Evolutionary conservation across 2,797 vertebrate genomes (phyloP).

Genomic region (Darevskia mixta): DNA sequence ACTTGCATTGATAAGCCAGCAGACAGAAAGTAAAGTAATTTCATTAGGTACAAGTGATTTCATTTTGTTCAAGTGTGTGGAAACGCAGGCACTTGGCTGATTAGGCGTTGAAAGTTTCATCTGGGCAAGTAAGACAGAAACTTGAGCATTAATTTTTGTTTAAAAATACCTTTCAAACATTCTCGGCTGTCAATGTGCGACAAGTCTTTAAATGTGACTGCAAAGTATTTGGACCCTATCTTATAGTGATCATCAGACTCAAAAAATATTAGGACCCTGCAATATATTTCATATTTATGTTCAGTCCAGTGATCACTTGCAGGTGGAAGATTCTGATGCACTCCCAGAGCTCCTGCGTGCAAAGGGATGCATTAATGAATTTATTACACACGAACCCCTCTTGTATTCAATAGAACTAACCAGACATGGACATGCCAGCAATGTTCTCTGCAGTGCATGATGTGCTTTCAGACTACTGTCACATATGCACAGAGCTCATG

Average conservation of each 20-base stretch:
- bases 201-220: not conserved
- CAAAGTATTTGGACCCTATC: not conserved
- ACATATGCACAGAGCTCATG: not conserved
- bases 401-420: not conserved
- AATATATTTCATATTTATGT: not conserved
- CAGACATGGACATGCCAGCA: not conserved
- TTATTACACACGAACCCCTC: not conserved
- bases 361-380: not conserved
- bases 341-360: not conserved
- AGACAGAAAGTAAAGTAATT: constrained; percentile 10
- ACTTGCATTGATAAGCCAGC: constrained; percentile 21
- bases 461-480: not conserved
- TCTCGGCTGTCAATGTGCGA: not conserved
- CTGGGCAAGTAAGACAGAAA: not conserved
- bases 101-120: constrained; percentile 10
- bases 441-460: not conserved
- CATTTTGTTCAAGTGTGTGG: not conserved
- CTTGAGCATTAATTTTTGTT: not conserved
- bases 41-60: constrained; percentile 21
- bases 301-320: not conserved
- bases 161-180: not conserved
- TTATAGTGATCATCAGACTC: not conserved
- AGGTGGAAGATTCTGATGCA: not conserved
- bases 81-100: constrained; percentile 5
- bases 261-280: not conserved